These are phyloP conservation scores for Leptopilina clavipes DNA, from an alignment of 1,140 invertebrate genomes.

Conservation along the genomic window DNA sequence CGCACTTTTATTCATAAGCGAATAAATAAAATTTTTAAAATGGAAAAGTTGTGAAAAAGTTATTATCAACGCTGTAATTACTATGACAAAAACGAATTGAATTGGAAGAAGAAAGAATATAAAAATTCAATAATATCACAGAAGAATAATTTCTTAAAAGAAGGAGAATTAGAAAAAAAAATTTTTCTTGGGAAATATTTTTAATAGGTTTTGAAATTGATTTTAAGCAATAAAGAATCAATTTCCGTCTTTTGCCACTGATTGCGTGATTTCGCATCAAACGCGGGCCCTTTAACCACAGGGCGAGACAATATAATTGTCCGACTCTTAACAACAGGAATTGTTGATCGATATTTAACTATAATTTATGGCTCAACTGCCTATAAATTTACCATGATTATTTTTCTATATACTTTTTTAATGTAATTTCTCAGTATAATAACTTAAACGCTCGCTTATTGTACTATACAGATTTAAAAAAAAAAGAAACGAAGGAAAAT, in stretches of 20 bases:
- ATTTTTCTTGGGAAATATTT: too few species aligned
- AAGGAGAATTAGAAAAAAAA: too few species aligned
- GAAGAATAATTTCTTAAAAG: too few species aligned
- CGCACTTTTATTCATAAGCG: neutral
- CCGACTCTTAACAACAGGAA: conserved; percentile 13
- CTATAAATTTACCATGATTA: conserved; percentile 18
- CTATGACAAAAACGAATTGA: too few species aligned
- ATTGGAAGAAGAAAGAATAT: too few species aligned
- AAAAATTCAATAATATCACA: too few species aligned
- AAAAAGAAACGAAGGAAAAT: too few species aligned
- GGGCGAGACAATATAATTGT: conserved; percentile 17
- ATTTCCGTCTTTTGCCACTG: conserved; percentile 20
- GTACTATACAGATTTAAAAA: neutral
- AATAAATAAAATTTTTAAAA: too few species aligned
- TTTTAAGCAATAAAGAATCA: conserved; percentile 18
- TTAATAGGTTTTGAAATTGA: neutral
- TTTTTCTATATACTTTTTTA: conserved; percentile 31
- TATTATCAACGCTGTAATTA: too few species aligned
- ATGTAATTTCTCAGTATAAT: conserved; percentile 30
- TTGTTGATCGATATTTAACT: conserved; percentile 15
- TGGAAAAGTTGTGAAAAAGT: too few species aligned
- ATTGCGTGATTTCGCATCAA: conserved; percentile 17
- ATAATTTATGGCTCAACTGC: conserved; percentile 23
- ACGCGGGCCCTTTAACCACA: conserved; percentile 1
- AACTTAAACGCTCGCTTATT: conserved; percentile 19